Evolutionary conservation across 1,140 invertebrate genomes (phyloP).

Genomic region (Lysiphlebus fabarum): DNA sequence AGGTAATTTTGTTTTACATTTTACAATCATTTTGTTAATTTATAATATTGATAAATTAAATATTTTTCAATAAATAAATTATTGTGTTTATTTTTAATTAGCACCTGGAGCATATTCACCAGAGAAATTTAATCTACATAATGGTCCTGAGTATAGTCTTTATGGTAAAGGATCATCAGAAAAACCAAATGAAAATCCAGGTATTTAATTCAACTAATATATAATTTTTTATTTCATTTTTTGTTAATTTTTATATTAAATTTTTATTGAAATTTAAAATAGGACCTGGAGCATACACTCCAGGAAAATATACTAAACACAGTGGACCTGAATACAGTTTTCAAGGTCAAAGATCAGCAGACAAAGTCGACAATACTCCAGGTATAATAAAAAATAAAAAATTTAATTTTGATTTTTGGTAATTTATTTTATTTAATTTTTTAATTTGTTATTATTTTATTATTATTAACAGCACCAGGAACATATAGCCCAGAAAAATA

Average conservation of each 20-base stretch:
- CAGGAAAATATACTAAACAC: conserved; percentile 29
- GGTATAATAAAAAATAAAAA: background rate
- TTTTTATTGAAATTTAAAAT: conserved; percentile 7
- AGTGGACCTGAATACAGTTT: conserved; percentile 57
- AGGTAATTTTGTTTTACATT: no score
- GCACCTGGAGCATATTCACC: conserved; percentile 62
- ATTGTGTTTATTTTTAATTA: conserved; percentile 1
- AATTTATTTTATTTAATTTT: background rate
- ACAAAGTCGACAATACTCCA: conserved; percentile 37
- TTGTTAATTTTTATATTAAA: background rate
- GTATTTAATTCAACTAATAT: conserved; percentile 6
- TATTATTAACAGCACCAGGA: conserved; percentile 45
- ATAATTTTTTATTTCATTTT: conserved; percentile 1
- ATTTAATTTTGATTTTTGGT: background rate
- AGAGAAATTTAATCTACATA: conserved; percentile 56
- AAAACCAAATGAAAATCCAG: conserved; percentile 47
- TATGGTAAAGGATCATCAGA: conserved; percentile 23
- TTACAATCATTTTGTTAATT: no score
- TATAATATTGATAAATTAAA: no score
- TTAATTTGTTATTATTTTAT: no score
- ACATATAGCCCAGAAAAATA: conserved; percentile 60
- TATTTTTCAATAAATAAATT: no score
- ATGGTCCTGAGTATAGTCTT: conserved; percentile 29
- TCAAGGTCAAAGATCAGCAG: conserved; percentile 50
- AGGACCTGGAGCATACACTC: conserved; percentile 34